phyloP scores from a whole-genome alignment of 2,113 vertebrate genomes.

The Orycteropus afer region DNA sequence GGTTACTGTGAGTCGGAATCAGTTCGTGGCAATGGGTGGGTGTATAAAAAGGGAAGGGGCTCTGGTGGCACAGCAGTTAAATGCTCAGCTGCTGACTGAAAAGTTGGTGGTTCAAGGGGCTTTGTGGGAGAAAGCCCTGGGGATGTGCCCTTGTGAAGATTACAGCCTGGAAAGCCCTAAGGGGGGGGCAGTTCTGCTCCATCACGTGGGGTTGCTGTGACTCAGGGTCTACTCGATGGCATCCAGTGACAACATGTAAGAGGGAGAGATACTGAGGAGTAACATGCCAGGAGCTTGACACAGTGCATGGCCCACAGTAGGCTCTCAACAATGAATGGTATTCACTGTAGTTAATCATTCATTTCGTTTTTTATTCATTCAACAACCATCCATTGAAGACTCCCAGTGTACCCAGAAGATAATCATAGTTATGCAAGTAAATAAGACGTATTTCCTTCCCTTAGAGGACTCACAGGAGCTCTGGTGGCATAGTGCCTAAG shows the following conservation, averaged over 20 bases:
- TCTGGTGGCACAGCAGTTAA: background rate
- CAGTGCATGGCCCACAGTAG: background rate
- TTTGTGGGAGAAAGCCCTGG: background rate
- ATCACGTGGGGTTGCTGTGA: background rate
- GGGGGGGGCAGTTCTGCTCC: background rate
- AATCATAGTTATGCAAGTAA: background rate
- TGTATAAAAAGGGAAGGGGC: background rate
- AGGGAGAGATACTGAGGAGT: background rate
- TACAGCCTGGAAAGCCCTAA: background rate
- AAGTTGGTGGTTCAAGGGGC: background rate
- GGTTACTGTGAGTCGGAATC: background rate
- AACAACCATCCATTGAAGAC: background rate
- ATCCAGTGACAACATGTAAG: background rate
- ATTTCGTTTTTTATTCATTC: slow-evolving; percentile 25
- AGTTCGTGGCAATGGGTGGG: background rate
- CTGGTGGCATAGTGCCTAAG: no score
- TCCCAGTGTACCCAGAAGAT: background rate
- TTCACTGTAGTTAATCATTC: background rate
- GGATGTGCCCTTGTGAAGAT: background rate
- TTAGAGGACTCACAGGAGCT: background rate
- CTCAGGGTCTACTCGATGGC: background rate
- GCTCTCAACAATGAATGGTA: background rate
- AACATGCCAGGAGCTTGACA: background rate
- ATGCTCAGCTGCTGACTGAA: background rate
- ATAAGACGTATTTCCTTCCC: background rate